Evolutionary conservation across 2,888 invertebrate genomes (phyloP).

Genomic region (Congeria kusceri): DNA sequence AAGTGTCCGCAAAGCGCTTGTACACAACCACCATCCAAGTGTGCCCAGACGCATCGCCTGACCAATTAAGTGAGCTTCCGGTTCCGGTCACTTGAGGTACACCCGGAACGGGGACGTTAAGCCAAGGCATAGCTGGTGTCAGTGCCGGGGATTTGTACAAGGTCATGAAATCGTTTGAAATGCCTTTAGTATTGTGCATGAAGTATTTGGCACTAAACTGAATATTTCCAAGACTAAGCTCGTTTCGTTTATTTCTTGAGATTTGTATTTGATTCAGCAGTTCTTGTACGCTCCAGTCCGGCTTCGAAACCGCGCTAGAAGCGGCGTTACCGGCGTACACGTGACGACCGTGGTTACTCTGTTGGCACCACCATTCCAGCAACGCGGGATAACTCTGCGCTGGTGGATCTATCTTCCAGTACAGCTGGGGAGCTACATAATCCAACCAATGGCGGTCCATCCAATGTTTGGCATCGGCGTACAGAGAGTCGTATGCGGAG

Average conservation of each 20-base stretch:
- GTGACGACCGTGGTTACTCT: conserved; percentile 72
- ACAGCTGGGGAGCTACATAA: conserved; percentile 81
- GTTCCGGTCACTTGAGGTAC: conserved; percentile 55
- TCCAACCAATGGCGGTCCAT: conserved; percentile 80
- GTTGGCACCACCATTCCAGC: conserved; percentile 81
- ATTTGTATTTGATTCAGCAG: conserved; percentile 75
- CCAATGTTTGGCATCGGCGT: conserved; percentile 81
- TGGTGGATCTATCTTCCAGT: conserved; percentile 81
- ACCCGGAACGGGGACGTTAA: conserved; percentile 48
- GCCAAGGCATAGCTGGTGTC: conserved; percentile 76
- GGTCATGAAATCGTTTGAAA: conserved; percentile 65
- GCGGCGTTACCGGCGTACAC: conserved; percentile 78
- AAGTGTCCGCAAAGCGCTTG: conserved; percentile 51
- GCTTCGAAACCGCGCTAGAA: conserved; percentile 52
- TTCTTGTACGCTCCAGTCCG: conserved; percentile 73
- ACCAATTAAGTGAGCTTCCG: conserved; percentile 62
- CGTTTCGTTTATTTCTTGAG: conserved; percentile 55
- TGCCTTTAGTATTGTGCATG: conserved; percentile 65
- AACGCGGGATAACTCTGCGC: conserved; percentile 81
- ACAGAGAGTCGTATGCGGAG: conserved; percentile 73
- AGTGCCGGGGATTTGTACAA: conserved; percentile 70
- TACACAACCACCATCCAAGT: conserved; percentile 63
- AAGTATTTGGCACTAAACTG: conserved; percentile 78
- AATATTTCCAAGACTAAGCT: conserved; percentile 75
- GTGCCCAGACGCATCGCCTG: conserved; percentile 29